Conservation (phyloP, 2,113 vertebrate species). For the Leucosticte australis region DNA sequence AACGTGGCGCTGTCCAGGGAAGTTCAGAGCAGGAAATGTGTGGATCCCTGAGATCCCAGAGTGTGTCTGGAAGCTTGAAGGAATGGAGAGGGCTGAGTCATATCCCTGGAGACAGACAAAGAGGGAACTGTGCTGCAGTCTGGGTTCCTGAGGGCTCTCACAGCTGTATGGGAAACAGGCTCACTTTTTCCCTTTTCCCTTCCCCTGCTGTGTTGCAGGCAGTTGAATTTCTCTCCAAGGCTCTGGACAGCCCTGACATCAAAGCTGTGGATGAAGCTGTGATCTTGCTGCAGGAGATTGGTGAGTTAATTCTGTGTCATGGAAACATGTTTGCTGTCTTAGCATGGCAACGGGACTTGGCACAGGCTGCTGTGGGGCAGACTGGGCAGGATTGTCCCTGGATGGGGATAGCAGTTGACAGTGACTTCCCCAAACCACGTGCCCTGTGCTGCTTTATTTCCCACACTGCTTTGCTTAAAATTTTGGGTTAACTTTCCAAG, state of each 20-base stretch:
- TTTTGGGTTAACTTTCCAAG: background rate
- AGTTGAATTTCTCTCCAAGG: constrained; percentile 92
- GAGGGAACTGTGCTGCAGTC: background rate
- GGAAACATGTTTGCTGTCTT: background rate
- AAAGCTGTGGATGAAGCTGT: constrained; percentile 87
- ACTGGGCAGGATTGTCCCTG: background rate
- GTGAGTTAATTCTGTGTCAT: constrained; percentile 63
- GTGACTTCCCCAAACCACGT: background rate
- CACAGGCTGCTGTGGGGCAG: background rate
- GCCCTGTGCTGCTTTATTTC: rapidly evolving
- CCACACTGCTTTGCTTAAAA: background rate
- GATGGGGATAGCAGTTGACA: background rate
- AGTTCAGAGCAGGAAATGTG: background rate
- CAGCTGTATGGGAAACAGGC: background rate
- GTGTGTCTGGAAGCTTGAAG: background rate
- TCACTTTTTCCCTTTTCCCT: background rate
- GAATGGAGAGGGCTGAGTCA: background rate
- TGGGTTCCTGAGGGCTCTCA: background rate
- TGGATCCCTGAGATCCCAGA: background rate
- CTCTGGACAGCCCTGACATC: constrained; percentile 89
- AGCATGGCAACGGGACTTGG: background rate
- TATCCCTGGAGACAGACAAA: background rate
- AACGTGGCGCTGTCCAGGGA: background rate
- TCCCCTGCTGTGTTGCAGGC: constrained; percentile 70
- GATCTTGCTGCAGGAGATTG: constrained; percentile 86